These are phyloP conservation scores for Merluccius polli DNA, from an alignment of 2,797 vertebrate genomes.

Conservation along the genomic window DNA sequence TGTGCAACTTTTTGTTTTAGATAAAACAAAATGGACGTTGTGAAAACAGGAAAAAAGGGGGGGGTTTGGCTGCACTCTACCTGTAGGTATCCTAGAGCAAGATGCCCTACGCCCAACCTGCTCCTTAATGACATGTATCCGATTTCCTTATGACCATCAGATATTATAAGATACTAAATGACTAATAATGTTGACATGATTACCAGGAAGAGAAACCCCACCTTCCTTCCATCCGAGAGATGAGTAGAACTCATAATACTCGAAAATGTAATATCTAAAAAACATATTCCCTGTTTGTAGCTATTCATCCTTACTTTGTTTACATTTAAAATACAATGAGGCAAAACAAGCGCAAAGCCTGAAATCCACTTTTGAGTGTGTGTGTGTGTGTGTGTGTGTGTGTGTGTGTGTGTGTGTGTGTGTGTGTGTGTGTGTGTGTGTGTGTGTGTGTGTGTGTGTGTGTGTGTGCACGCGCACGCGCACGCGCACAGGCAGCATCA, in stretches of 20 bases:
- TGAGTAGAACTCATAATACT: not conserved
- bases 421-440: not conserved
- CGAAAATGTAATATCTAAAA: too few relatives aligned
- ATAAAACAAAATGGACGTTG: too few relatives aligned
- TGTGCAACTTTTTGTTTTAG: not conserved
- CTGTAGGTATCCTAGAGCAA: too few relatives aligned
- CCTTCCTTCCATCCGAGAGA: not conserved
- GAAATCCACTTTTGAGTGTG: not conserved
- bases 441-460: not conserved
- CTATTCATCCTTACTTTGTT: not conserved
- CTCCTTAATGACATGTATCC: too few relatives aligned
- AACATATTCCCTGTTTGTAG: not conserved
- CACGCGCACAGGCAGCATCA: not conserved
- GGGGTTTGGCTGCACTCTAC: too few relatives aligned
- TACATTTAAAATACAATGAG: too few relatives aligned
- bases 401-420: constrained; percentile 4
- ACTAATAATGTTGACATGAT: not conserved
- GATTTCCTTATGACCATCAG: too few relatives aligned
- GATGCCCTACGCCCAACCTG: too few relatives aligned
- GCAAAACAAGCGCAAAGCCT: too few relatives aligned
- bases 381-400: not conserved
- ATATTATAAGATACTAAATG: too few relatives aligned
- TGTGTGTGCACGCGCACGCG: not conserved
- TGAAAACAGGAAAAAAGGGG: not conserved
- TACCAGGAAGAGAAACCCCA: not conserved